Base-by-base conservation (phyloP, 1,140 invertebrate genomes). In the Muscidifurax raptorellus region DNA sequence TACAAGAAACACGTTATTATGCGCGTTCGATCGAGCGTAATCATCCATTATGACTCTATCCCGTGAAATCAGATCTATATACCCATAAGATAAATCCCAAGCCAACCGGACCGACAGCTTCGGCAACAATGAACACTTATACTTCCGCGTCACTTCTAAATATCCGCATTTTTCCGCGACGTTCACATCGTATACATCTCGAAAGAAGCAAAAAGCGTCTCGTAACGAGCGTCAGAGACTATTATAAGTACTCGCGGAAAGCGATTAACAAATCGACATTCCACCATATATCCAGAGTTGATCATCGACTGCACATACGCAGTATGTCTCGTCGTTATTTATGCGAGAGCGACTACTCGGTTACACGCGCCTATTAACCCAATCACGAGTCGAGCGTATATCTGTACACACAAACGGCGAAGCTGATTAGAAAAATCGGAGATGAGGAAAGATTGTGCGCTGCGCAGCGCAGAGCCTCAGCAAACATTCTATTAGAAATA, bases 301-400 rank as follows among this genome's bases (percentile, higher is more conserved):
- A 76, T 76, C 52, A 76, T 76, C 74, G 52, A 44, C n/a, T 22
- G 36, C 32, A 28, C 72, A n/a, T 28, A 28, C 74, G 59, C 52
- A 67, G 27, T 82, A 75, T 59, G 30, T 30, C 12, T 7, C 47
- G 25, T 44, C 80, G 59, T 83, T 83, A 83, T 83, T 71, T 67
- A 83, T 83, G 44, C 67, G 27, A 30, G 28, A 66, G 28, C 82
- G 76, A 85, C 87, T 87, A 88, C 87, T 89, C 80, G 86, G 87
- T 90, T 89, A 89, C 88, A 90, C 89, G 89, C 86, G 89, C 86
- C 86, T 89, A 88, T 90, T 88, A 89, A 86, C 86, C 87, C 87
- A 86, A 88, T 87, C 75, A 85, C 85, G 80, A 84, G 86, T 86
- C 78, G 86, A 36, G 18, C 40, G 44, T 67, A 40, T 36, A 9